phyloP scores from a whole-genome alignment of 1,140 invertebrate species.

The Orchestia grillus region DNA sequence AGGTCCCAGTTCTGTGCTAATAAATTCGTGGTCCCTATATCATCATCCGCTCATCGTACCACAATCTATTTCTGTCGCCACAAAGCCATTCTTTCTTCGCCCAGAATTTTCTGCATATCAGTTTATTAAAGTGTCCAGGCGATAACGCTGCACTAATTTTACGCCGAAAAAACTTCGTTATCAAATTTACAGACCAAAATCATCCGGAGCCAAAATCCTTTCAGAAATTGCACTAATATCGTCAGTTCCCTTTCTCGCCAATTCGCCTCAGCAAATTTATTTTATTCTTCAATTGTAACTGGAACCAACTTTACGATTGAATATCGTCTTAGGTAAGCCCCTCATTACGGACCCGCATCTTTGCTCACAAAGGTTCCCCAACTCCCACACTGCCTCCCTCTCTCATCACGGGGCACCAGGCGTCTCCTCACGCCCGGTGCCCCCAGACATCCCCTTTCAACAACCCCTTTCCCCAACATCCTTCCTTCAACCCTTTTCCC shows the following conservation, averaged over 20 bases:
- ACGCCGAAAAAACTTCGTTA: not conserved
- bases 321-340: not conserved
- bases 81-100: not conserved
- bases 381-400: constrained; percentile 41
- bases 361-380: not conserved
- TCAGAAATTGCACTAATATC: not conserved
- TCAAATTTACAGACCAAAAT: not conserved
- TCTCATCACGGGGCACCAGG: constrained; percentile 47
- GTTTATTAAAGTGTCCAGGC: not conserved
- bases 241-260: not conserved
- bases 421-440: constrained; percentile 43
- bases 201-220: not conserved
- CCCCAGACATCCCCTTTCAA: not conserved
- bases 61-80: not conserved
- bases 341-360: not conserved
- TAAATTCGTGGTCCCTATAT: not conserved
- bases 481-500: not conserved
- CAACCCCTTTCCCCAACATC: constrained; percentile 12
- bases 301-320: not conserved
- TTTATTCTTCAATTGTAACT: not conserved
- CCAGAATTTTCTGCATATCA: not conserved
- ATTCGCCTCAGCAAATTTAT: not conserved
- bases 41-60: not conserved
- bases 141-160: not conserved
- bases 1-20: no score